Percentiles rank a stretch among this genome's conserved stretches.
Evolutionary conservation across 1,140 invertebrate species (phyloP).

Genomic region (Elymnias hypermnestra): DNA sequence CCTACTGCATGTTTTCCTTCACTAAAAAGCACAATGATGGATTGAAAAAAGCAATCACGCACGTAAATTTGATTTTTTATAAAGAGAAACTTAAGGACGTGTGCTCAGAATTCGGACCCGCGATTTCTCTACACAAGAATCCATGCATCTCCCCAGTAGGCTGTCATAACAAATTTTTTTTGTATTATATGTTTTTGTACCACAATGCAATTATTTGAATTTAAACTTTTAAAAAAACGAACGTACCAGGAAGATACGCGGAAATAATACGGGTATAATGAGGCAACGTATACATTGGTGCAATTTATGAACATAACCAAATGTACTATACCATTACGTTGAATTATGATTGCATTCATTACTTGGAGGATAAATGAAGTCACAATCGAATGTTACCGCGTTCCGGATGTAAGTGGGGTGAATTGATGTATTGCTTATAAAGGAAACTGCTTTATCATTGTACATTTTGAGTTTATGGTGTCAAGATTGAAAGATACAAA

Average conservation of each 20-base stretch:
- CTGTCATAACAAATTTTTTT: no score
- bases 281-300: constrained; percentile 1
- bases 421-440: constrained; percentile 6
- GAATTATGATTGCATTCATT: constrained; percentile 21
- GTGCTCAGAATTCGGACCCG: no score
- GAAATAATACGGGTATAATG: constrained; percentile 7
- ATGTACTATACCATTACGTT: constrained; percentile 10
- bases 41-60: no score
- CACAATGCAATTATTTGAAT: not conserved
- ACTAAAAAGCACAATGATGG: no score
- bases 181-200: no score
- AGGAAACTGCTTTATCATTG: constrained; percentile 2
- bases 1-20: no score
- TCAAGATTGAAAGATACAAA: no score
- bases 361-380: constrained; percentile 12
- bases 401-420: constrained; percentile 1
- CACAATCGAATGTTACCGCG: constrained; percentile 8
- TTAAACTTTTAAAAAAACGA: not conserved
- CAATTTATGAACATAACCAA: constrained; percentile 16
- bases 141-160: no score
- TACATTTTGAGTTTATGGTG: no score
- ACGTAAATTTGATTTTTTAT: no score
- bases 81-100: no score
- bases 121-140: no score
- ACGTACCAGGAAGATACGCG: constrained; percentile 3